phyloP scores from a whole-genome alignment of 2,888 invertebrate species.

The Noctua fimbriata region DNA sequence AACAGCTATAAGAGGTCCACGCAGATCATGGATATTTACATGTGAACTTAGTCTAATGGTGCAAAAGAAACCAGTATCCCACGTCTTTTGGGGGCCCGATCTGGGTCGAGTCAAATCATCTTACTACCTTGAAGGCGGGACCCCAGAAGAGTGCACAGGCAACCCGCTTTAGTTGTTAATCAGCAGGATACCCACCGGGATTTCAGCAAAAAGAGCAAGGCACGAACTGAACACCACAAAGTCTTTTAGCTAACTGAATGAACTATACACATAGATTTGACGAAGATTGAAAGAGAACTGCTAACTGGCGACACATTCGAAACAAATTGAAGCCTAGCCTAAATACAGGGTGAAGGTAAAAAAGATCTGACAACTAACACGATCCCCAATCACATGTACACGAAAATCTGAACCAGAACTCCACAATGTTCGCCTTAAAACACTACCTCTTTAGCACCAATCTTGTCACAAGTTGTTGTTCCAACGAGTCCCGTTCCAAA shows the following conservation, averaged over 20 bases:
- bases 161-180: constrained; percentile 10
- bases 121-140: constrained; percentile 47
- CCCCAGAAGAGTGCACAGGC: constrained; percentile 26
- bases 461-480: neutral
- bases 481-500: neutral
- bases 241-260: constrained; percentile 20
- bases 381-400: constrained; percentile 1
- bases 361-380: constrained; percentile 39
- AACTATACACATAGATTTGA: constrained; percentile 31
- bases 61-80: constrained; percentile 47
- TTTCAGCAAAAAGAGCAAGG: constrained; percentile 11
- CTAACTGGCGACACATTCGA: constrained; percentile 39
- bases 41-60: constrained; percentile 41
- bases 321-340: constrained; percentile 27
- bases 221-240: neutral
- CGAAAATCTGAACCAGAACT: neutral
- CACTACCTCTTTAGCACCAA: neutral
- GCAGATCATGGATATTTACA: constrained; percentile 29
- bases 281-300: constrained; percentile 46
- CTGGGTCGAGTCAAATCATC: constrained; percentile 43
- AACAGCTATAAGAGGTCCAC: neutral
- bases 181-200: constrained; percentile 32
- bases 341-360: constrained; percentile 43
- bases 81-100: constrained; percentile 34
- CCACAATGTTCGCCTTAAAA: neutral